A percentile compares a stretch with the other conserved stretches of the same genome.
These are phyloP conservation scores for Atethmia centrago DNA, from an alignment of 2,888 invertebrate species.

Conservation along the genomic window DNA sequence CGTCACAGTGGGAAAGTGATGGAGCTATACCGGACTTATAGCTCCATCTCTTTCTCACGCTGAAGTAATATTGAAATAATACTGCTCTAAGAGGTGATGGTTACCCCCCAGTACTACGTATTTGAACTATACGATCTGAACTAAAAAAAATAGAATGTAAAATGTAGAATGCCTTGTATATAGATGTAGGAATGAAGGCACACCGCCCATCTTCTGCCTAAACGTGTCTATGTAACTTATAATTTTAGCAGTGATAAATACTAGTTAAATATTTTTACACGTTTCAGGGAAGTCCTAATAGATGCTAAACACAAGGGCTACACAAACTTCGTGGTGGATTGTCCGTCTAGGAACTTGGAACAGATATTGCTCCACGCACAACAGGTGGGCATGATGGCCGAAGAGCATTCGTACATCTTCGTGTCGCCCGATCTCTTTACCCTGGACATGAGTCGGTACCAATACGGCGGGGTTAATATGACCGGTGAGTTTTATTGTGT, in stretches of 20 bases:
- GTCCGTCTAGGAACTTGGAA: conserved; percentile 90
- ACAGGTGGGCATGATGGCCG: conserved; percentile 96
- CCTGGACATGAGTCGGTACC: conserved; percentile 94
- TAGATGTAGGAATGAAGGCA: too few relatives aligned
- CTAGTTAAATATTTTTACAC: background rate
- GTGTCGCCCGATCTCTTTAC: conserved; percentile 95
- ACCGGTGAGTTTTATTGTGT: conserved; percentile 88
- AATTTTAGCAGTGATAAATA: background rate
- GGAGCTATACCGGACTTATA: too few relatives aligned
- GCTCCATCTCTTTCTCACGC: too few relatives aligned
- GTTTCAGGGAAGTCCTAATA: conserved; percentile 92
- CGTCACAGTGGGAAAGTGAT: too few relatives aligned
- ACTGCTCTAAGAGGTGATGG: too few relatives aligned
- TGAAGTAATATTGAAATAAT: too few relatives aligned
- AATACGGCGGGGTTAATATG: conserved; percentile 95
- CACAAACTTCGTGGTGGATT: conserved; percentile 94
- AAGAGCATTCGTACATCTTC: conserved; percentile 94
- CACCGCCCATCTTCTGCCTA: background rate
- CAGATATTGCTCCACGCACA: conserved; percentile 92
- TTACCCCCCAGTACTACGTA: too few relatives aligned
- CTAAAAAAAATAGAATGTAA: background rate
- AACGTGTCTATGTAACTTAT: background rate
- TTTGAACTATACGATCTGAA: background rate
- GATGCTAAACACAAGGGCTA: conserved; percentile 93
- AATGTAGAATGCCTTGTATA: background rate